Evolutionary conservation across 2,888 invertebrate species (phyloP).

Genomic region (Latheticus oryzae): DNA sequence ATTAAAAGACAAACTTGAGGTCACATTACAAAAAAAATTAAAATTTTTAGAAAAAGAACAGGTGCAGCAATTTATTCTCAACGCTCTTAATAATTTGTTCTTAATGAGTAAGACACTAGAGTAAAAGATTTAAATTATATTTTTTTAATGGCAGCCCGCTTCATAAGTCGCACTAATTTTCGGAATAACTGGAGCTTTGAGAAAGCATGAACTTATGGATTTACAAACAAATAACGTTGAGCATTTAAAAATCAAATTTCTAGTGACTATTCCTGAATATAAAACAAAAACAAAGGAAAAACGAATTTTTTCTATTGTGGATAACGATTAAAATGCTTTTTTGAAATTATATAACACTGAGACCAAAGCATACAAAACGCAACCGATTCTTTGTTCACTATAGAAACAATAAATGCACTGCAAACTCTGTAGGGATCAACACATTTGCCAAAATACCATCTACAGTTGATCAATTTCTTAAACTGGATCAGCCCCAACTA

Average conservation of each 20-base stretch:
- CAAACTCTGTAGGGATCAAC: conserved; percentile 18
- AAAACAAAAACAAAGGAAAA: conserved; percentile 34
- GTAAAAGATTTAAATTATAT: conserved; percentile 6
- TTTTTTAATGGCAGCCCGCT: not conserved
- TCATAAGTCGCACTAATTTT: conserved; percentile 41
- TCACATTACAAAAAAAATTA: conserved; percentile 40
- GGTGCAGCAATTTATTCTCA: conserved; percentile 38
- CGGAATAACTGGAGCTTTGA: conserved; percentile 33
- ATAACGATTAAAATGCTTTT: conserved; percentile 24
- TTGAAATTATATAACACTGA: conserved; percentile 23
- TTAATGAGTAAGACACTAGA: conserved; percentile 42
- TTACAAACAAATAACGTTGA: conserved; percentile 23
- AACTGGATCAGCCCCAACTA: conserved; percentile 16
- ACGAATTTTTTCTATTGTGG: conserved; percentile 30
- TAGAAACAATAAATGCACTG: conserved; percentile 6
- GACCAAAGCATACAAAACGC: conserved; percentile 33
- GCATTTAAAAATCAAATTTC: conserved; percentile 34
- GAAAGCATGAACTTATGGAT: conserved; percentile 29
- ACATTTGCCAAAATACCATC: conserved; percentile 16
- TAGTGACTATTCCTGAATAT: conserved; percentile 21
- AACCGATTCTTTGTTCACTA: conserved; percentile 22
- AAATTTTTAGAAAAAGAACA: conserved; percentile 35
- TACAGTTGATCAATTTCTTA: conserved; percentile 13
- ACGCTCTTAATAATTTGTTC: conserved; percentile 41
- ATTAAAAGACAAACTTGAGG: conserved; percentile 38